A percentile compares a stretch with the other conserved stretches of the same genome.
phyloP scores from a whole-genome alignment of 2,113 vertebrate species.

The Lepidiolamprologus cunningtoni region DNA sequence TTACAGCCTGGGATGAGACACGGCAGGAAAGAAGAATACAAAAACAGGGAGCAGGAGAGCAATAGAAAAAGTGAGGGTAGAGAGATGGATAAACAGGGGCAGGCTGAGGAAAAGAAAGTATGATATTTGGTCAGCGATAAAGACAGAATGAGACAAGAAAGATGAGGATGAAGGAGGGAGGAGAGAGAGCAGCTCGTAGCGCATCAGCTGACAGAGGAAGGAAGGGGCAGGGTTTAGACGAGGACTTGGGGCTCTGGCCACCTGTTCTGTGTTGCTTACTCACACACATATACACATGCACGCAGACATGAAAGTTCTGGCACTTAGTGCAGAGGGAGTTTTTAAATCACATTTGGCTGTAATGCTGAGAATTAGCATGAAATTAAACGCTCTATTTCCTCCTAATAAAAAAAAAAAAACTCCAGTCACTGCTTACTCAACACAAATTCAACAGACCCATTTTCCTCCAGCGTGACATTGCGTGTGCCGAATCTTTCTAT shows the following conservation, averaged over 20 bases:
- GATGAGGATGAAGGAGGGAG: background rate
- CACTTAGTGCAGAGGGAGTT: background rate
- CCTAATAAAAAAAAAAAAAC: conserved; percentile 18
- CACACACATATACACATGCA: background rate
- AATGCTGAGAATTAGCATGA: conserved; percentile 53
- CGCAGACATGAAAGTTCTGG: background rate
- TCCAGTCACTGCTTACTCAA: conserved; percentile 45
- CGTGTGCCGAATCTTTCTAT: conserved; percentile 49
- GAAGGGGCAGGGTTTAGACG: background rate
- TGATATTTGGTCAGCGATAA: background rate
- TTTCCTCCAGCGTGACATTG: conserved; percentile 49
- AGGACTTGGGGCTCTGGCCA: conserved; percentile 27
- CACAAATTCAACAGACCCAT: conserved; percentile 44
- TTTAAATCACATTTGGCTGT: conserved; percentile 37
- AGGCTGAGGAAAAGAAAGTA: background rate
- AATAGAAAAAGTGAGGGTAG: background rate
- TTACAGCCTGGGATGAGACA: background rate
- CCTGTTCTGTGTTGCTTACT: conserved; percentile 21
- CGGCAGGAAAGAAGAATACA: background rate
- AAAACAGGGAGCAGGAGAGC: background rate
- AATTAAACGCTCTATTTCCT: conserved; percentile 52
- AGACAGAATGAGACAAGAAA: background rate
- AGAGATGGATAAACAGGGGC: background rate
- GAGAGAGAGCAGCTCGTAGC: background rate
- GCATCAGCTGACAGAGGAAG: conserved; percentile 32